Evolutionary conservation across 35 echinoderm and acorn worm genomes (phyloP), one percentile per base, ranked within the genome.

Genomic region (Stichopus chloronotus): DNA sequence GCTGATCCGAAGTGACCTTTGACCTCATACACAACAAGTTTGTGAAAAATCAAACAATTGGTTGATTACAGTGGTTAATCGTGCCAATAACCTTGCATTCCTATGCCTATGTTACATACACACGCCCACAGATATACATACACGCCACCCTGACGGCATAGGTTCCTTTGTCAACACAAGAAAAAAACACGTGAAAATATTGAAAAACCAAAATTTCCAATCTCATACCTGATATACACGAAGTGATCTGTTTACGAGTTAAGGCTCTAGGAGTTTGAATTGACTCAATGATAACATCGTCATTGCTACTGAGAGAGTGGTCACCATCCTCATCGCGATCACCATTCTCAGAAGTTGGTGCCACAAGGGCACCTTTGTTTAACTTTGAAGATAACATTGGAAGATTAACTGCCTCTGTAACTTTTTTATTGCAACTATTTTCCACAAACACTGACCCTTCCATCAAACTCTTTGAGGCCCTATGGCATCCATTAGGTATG

Each of bases 221-320:
- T 3, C 1, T 7, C 69, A 16, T 74, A 74, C 69, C 69, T 74
- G 53, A 11, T 54, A 68, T 72, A 22, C 63, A 72, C 10, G 58
- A 24, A 23, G 58, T 55, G 17, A 85, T 85, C 58, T 85, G 82
- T 7, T 17, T 17, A 19, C 55, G 20, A 53, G 20, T 85, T 17
- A 85, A 21, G n/a, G 82, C 17, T 85, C 58, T 58, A 19, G 82
- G 82, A 85, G 82, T 23, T 58, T 13, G 56, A 20, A 85, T 85
- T 6, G 57, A 85, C 16, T 85, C 82, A n/a, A 85, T 23, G 2
- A 85, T 25, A 12, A 52, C 78, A 58, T 55, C 56, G 58, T 85
- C 82, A 85, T 59, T 55, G 52, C 52, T 43, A 6, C n/a, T 9
- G 12, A 25, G 21, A 78, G n/a, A 25, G 22, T 85, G 13, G 17